Percentiles rank a stretch among this genome's conserved stretches.
Conservation (phyloP, 2,113 vertebrate species). For the Larimichthys crocea region DNA sequence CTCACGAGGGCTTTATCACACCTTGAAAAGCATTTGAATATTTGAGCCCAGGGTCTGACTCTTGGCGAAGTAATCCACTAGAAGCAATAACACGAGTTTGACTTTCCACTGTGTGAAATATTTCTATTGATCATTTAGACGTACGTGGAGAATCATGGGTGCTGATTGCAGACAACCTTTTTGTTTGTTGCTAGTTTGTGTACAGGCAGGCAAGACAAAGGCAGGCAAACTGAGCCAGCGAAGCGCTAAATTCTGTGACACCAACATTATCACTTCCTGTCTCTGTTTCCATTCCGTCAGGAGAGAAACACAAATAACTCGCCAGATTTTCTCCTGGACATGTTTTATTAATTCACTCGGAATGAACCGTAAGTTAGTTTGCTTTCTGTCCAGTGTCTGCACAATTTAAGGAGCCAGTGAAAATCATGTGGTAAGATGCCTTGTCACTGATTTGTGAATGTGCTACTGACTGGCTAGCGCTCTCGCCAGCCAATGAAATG, state of each 20-base stretch:
- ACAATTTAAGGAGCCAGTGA: conserved; percentile 25
- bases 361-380: neutral
- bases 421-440: conserved; percentile 38
- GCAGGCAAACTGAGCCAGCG: conserved; percentile 55
- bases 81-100: conserved; percentile 80
- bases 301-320: conserved; percentile 27
- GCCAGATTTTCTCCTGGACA: conserved; percentile 9
- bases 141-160: conserved; percentile 52
- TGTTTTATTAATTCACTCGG: neutral
- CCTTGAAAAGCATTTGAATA: conserved; percentile 20
- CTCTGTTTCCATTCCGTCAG: conserved; percentile 6
- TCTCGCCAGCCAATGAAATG: conserved; percentile 48
- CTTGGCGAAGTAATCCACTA: conserved; percentile 49
- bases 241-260: conserved; percentile 22
- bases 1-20: conserved; percentile 24
- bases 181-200: conserved; percentile 4
- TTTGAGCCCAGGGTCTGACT: conserved; percentile 53
- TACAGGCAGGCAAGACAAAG: neutral
- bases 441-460: conserved; percentile 65
- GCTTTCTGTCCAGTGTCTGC: conserved; percentile 24
- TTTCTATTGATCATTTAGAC: conserved; percentile 69
- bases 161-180: conserved; percentile 44
- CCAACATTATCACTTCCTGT: conserved; percentile 14
- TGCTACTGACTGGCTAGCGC: conserved; percentile 61
- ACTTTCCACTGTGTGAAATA: conserved; percentile 72